Conservation (phyloP, 2,888 invertebrate genomes). For the Pyrocoelia pectoralis region DNA sequence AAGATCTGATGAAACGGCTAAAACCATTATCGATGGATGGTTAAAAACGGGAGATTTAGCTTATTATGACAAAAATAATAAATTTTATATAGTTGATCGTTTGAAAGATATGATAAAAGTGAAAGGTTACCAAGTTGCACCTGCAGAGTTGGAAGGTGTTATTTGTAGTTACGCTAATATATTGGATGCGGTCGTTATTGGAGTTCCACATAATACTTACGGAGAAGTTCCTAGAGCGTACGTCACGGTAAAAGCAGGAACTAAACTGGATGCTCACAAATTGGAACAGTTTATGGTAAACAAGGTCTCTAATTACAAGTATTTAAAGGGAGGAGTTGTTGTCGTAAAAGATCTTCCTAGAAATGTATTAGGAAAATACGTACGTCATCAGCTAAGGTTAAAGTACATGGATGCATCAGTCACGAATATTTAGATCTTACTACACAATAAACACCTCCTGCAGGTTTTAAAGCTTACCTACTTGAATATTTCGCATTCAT, state of each 20-base stretch:
- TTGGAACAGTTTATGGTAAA: constrained; percentile 68
- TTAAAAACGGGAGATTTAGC: constrained; percentile 71
- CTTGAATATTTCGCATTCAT: too few relatives aligned
- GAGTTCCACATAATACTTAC: constrained; percentile 69
- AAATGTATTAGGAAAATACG: constrained; percentile 79
- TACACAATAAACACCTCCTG: too few relatives aligned
- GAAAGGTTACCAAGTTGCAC: constrained; percentile 78
- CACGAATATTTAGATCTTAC: too few relatives aligned
- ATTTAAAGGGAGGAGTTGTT: constrained; percentile 69
- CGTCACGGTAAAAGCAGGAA: constrained; percentile 63
- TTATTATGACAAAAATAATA: constrained; percentile 68
- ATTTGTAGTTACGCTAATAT: constrained; percentile 75
- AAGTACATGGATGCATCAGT: constrained; percentile 11
- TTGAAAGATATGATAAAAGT: constrained; percentile 69
- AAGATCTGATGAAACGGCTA: constrained; percentile 75
- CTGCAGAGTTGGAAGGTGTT: constrained; percentile 82
- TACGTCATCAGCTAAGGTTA: constrained; percentile 57
- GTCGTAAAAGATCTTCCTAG: constrained; percentile 77
- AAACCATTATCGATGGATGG: constrained; percentile 77
- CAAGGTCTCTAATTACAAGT: constrained; percentile 78
- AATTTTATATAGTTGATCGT: constrained; percentile 76
- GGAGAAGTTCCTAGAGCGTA: constrained; percentile 82
- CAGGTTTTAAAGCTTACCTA: too few relatives aligned
- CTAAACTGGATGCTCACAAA: constrained; percentile 61
- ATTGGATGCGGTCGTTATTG: constrained; percentile 82